Evolutionary conservation across 92 coral and sea anemone species (phyloP).

Genomic region (Virgularia gustaviana): DNA sequence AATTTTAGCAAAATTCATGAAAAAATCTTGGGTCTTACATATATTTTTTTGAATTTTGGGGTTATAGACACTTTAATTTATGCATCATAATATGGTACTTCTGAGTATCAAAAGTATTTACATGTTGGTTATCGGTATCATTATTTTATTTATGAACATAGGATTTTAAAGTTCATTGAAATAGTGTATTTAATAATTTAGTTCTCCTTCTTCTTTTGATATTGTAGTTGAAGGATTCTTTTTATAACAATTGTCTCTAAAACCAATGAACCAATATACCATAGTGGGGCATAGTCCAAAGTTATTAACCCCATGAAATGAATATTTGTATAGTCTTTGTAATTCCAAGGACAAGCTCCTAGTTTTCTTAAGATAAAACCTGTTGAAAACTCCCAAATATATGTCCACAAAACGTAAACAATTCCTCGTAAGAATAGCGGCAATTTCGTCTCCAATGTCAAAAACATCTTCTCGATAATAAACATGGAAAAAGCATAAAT

Average conservation of each 20-base stretch:
- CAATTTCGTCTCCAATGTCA: constrained; percentile 62
- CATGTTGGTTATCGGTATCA: too few relatives aligned
- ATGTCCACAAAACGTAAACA: constrained; percentile 78
- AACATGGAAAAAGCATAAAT: constrained; percentile 74
- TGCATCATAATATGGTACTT: too few relatives aligned
- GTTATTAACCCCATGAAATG: constrained; percentile 87
- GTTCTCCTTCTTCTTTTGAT: constrained; percentile 32
- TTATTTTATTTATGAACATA: too few relatives aligned
- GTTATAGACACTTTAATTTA: too few relatives aligned
- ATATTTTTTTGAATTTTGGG: too few relatives aligned
- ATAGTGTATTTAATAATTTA: neutral
- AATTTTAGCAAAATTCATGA: too few relatives aligned
- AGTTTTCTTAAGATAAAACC: constrained; percentile 79
- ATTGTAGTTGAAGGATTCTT: constrained; percentile 80
- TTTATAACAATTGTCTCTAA: constrained; percentile 79
- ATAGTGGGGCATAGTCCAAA: constrained; percentile 89
- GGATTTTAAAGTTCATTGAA: too few relatives aligned
- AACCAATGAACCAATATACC: constrained; percentile 77
- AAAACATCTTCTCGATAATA: constrained; percentile 73
- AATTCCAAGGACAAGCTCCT: constrained; percentile 97
- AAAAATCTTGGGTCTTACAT: too few relatives aligned
- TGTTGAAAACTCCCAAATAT: constrained; percentile 83
- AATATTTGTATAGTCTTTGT: constrained; percentile 74
- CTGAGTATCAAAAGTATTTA: too few relatives aligned
- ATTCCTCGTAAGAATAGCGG: constrained; percentile 71